These are phyloP conservation scores for Indicator maculatus DNA, from an alignment of 2,113 vertebrate species.

Conservation along the genomic window DNA sequence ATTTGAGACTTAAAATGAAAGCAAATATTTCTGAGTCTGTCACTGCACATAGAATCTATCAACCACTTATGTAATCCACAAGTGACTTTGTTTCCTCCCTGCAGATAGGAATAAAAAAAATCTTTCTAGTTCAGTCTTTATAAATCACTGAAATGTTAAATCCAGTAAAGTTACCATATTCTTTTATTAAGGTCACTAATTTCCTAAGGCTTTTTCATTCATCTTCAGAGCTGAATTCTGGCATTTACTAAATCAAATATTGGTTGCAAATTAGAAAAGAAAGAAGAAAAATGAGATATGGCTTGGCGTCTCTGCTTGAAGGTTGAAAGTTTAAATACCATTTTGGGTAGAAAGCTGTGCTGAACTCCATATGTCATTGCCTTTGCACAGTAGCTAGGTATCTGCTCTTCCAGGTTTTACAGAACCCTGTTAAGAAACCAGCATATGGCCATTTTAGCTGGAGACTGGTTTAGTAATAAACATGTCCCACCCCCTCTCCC, in stretches of 20 bases:
- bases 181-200: conserved; percentile 61
- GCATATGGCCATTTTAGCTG: not conserved
- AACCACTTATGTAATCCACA: not conserved
- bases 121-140: conserved; percentile 22
- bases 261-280: conserved; percentile 62
- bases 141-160: conserved; percentile 65
- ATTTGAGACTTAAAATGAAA: not conserved
- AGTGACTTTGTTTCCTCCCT: conserved; percentile 33
- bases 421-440: not conserved
- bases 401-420: not conserved
- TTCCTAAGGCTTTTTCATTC: conserved; percentile 67
- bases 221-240: conserved; percentile 39
- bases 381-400: not conserved
- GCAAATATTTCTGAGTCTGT: conserved; percentile 8
- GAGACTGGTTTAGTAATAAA: not conserved
- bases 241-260: conserved; percentile 70
- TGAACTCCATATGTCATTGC: conserved; percentile 38
- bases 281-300: conserved; percentile 36
- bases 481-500: not conserved
- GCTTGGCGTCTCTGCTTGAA: conserved; percentile 31
- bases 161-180: conserved; percentile 47
- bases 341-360: conserved; percentile 40
- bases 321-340: conserved; percentile 53
- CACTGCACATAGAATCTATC: not conserved
- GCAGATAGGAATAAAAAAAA: not conserved